Percentiles rank a stretch among this genome's conserved stretches.
Evolutionary conservation across 2,888 invertebrate genomes (phyloP).

Genomic region (Dichetophora obliterata): DNA sequence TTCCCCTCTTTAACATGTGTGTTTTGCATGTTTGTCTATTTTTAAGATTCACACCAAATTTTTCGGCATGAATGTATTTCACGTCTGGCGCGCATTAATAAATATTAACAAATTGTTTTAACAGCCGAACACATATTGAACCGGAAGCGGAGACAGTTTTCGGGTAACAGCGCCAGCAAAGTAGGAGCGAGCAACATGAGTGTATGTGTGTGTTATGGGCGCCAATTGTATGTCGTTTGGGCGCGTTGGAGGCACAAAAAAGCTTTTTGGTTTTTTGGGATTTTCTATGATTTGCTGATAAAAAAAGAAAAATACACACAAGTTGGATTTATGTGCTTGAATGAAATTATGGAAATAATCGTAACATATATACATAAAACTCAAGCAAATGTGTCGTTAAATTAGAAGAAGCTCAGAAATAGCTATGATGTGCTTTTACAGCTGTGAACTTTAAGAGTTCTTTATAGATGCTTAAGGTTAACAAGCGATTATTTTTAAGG

Average conservation of each 20-base stretch:
- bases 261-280: too few species aligned
- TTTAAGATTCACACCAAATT: too few species aligned
- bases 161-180: too few species aligned
- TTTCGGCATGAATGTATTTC: background rate
- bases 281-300: too few species aligned
- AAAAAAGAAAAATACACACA: too few species aligned
- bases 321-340: too few species aligned
- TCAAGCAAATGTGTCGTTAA: background rate
- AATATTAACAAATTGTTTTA: constrained; percentile 20
- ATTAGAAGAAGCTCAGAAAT: background rate
- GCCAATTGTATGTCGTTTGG: too few species aligned
- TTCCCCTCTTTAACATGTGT: too few species aligned
- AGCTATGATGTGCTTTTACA: background rate
- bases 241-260: too few species aligned
- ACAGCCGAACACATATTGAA: constrained; percentile 17
- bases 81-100: constrained; percentile 11
- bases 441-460: background rate
- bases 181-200: too few species aligned
- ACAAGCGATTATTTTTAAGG: background rate
- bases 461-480: background rate
- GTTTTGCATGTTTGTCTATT: too few species aligned
- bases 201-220: too few species aligned
- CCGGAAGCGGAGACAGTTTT: constrained; percentile 7
- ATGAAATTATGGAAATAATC: background rate
- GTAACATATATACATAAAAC: background rate